phyloP scores from a whole-genome alignment of 1,140 invertebrate species.

The Drosophila virilis region DNA sequence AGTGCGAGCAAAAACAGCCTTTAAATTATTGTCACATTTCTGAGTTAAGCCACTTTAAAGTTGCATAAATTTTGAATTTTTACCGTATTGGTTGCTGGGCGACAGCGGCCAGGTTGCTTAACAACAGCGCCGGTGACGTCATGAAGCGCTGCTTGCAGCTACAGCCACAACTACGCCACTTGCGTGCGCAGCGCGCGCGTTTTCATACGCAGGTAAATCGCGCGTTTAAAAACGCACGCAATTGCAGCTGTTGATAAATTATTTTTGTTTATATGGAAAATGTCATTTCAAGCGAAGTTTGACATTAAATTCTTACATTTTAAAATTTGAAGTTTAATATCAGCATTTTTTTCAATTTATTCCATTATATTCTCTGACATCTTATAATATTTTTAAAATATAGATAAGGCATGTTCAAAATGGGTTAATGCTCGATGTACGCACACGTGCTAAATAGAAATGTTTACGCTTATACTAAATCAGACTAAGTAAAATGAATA shows the following conservation, averaged over 20 bases:
- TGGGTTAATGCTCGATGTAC: neutral
- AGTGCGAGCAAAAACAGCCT: neutral
- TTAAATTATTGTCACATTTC: slow-evolving; percentile 42
- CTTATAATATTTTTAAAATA: neutral
- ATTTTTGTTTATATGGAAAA: too few species aligned
- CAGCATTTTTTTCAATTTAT: too few species aligned
- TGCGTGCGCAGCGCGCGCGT: slow-evolving; percentile 6
- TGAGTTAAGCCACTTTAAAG: slow-evolving; percentile 37
- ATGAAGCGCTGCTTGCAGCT: slow-evolving; percentile 38
- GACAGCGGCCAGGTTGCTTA: neutral
- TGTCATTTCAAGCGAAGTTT: too few species aligned
- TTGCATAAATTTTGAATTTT: slow-evolving; percentile 43
- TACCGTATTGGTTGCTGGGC: slow-evolving; percentile 35
- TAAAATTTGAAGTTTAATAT: too few species aligned
- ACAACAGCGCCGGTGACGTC: slow-evolving; percentile 50
- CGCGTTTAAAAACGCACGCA: slow-evolving; percentile 40
- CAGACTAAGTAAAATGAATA: neutral
- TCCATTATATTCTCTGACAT: too few species aligned
- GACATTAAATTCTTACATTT: too few species aligned
- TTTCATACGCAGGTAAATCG: slow-evolving; percentile 18
- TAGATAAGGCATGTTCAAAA: neutral
- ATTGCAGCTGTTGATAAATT: too few species aligned
- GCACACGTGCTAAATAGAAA: neutral
- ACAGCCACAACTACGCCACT: slow-evolving; percentile 11
- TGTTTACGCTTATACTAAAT: neutral